Evolutionary conservation across 2,888 invertebrate species (phyloP), one percentile per base, ranked within the genome.

Genomic region (Pyrgus malvae): DNA sequence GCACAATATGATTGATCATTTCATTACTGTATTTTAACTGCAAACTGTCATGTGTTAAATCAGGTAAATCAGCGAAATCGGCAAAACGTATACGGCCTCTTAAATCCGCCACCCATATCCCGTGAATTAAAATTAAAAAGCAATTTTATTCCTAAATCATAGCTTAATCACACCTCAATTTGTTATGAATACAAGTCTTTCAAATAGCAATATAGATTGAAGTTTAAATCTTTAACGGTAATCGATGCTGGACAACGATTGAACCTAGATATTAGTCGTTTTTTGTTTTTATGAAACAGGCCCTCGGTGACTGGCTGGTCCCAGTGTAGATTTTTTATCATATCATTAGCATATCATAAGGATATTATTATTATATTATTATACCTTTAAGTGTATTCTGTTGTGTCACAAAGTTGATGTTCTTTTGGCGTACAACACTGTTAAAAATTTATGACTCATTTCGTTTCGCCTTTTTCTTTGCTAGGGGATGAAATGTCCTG

Each of bases 321-420:
- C 83, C 82, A 83, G 82, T 80, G 80, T 85, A 87, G 83, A 80
- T 83, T 87, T 88, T 89, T 76, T 85, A 86, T 88, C 89, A 89
- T 89, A 89, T 88, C 89, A 83, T 84, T 85, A 84, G 80, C 86
- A 87, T 87, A 88, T 87, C 86, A 83, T 84, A 80, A 80, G 76
- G 60, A 74, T 69, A 69, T 67, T 76, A 73, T 74, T 14, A 14
- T 33, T 33, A 75, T 70, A 73, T 74, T 14, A 14, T 33, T 33
- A 75, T 70, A 40, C 12, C 29, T 16, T 49, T 72, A 70, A 69
- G 60, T 75, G 71, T 65, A 48, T 56, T 64, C 59, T 35, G 51
- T 44, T 51, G 19, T 27, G 41, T 50, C 50, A 44, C 42, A 51
- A 44, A 51, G 42, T 41, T n/a, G 9, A 65, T 61, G 69, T 66